Evolutionary conservation across 2,113 vertebrate genomes (phyloP).

Genomic region (Fulmarus glacialis): DNA sequence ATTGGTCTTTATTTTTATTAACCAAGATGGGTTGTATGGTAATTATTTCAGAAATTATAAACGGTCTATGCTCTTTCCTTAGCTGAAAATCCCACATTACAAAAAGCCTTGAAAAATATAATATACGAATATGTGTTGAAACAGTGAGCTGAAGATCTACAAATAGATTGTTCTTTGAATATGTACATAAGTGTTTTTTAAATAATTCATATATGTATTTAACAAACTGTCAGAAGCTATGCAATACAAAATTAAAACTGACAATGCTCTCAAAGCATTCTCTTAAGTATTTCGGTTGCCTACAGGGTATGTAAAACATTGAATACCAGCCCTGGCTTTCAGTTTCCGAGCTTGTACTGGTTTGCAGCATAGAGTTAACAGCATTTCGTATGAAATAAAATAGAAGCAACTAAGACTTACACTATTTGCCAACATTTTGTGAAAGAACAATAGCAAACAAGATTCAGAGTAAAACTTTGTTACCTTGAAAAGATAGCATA

Average conservation of each 20-base stretch:
- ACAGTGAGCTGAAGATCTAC: not conserved
- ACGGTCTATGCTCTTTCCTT: not conserved
- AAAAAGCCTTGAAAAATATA: not conserved
- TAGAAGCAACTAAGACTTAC: not conserved
- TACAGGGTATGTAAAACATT: conserved; percentile 53
- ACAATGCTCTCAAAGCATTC: conserved; percentile 53
- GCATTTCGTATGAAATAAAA: not conserved
- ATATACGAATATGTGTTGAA: not conserved
- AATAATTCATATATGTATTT: conserved; percentile 66
- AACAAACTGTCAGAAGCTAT: conserved; percentile 55
- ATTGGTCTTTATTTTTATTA: not conserved
- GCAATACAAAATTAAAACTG: conserved; percentile 53
- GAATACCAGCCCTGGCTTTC: conserved; percentile 16
- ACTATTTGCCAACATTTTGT: not conserved
- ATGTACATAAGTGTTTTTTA: conserved; percentile 49
- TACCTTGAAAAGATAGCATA: not conserved
- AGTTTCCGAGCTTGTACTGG: not conserved
- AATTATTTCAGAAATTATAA: not conserved
- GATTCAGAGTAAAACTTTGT: not conserved
- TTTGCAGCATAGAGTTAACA: not conserved
- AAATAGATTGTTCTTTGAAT: conserved; percentile 35
- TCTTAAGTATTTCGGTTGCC: conserved; percentile 60
- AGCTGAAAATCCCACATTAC: not conserved
- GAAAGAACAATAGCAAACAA: not conserved
- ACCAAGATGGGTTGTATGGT: not conserved